Conservation (phyloP, 1,140 invertebrate species). For the Lordiphosa stackelbergi region DNA sequence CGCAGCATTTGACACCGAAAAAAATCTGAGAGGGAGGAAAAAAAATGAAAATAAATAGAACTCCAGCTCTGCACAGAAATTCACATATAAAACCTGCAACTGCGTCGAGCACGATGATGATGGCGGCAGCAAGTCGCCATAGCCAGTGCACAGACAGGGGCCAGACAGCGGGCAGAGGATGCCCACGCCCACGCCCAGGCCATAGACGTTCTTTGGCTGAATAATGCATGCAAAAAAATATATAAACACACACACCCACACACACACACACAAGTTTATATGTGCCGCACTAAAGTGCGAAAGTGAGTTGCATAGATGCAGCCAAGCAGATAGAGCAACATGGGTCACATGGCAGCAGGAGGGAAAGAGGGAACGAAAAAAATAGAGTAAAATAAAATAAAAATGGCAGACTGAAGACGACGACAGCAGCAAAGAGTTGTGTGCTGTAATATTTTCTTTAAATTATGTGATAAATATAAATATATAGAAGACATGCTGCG, state of each 20-base stretch:
- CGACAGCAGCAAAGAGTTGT: slow-evolving; percentile 45
- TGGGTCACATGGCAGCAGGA: slow-evolving; percentile 48
- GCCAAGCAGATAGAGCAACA: slow-evolving; percentile 69
- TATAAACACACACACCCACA: slow-evolving; percentile 18
- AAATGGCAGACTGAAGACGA: slow-evolving; percentile 18
- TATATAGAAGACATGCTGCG: slow-evolving; percentile 20
- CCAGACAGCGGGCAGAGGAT: slow-evolving; percentile 46
- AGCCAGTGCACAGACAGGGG: slow-evolving; percentile 42
- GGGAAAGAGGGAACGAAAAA: slow-evolving; percentile 8
- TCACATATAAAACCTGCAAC: slow-evolving; percentile 31
- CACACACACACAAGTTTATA: slow-evolving; percentile 23
- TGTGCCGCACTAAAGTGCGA: slow-evolving; percentile 55
- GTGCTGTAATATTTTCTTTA: slow-evolving; percentile 65
- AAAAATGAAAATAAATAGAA: slow-evolving; percentile 49
- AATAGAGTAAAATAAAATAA: slow-evolving; percentile 10
- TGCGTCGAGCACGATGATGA: slow-evolving; percentile 32
- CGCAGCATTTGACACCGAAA: slow-evolving; percentile 33
- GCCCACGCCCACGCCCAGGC: slow-evolving; percentile 26
- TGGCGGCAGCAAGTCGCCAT: slow-evolving; percentile 47
- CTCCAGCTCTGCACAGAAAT: slow-evolving; percentile 61
- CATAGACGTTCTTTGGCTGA: slow-evolving; percentile 38
- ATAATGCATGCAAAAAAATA: slow-evolving; percentile 63
- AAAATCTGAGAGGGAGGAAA: slow-evolving; percentile 13
- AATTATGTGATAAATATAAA: slow-evolving; percentile 75
- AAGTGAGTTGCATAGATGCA: slow-evolving; percentile 74